Evolutionary conservation across 2,888 invertebrate genomes (phyloP).

Genomic region (Meiosimyza decipiens): DNA sequence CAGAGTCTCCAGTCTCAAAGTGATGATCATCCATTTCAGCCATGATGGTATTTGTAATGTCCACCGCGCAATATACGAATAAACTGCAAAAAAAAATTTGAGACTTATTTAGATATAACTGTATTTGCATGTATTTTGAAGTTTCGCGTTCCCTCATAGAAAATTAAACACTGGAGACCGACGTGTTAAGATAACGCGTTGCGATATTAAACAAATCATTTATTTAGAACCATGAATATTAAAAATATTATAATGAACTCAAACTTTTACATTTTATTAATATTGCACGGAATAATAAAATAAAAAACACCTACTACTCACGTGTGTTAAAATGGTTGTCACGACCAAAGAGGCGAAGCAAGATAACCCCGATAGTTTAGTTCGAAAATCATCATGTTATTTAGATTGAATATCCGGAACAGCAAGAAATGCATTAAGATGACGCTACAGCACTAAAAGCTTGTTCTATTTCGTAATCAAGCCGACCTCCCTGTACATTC

Average conservation of each 20-base stretch:
- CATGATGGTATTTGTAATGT: constrained; percentile 69
- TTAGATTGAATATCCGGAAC: constrained; percentile 12
- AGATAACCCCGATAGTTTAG: constrained; percentile 48
- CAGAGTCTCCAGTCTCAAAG: constrained; percentile 93
- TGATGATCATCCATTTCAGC: constrained; percentile 93
- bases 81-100: constrained; percentile 42
- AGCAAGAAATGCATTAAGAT: neutral
- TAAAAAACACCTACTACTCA: constrained; percentile 71
- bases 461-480: too few relatives aligned
- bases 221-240: constrained; percentile 1
- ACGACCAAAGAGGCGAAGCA: constrained; percentile 74
- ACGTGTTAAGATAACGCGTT: too few relatives aligned
- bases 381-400: constrained; percentile 15
- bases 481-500: too few relatives aligned
- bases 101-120: constrained; percentile 6
- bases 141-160: neutral
- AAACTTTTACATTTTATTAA: neutral
- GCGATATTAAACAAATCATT: neutral
- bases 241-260: neutral
- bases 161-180: neutral
- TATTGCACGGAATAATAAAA: constrained; percentile 13
- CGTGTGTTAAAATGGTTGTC: constrained; percentile 92
- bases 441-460: too few relatives aligned
- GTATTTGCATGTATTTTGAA: neutral
- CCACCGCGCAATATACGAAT: constrained; percentile 18